Conservation (phyloP, 2,113 vertebrate species). For the Pluvianellus socialis region DNA sequence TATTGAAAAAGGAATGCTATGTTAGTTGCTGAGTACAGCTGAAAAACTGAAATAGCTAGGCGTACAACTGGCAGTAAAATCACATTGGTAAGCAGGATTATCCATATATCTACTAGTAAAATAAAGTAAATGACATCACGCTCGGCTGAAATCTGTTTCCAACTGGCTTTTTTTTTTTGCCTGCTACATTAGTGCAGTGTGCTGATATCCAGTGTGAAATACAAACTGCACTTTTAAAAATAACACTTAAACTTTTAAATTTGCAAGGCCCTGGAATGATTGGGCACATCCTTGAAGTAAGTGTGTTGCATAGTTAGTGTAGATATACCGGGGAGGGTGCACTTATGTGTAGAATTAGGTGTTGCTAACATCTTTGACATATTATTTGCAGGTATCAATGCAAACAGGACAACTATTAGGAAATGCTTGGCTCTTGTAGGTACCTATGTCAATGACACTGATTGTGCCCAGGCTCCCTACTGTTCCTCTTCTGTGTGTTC, state of each 20-base stretch:
- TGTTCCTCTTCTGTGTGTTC: neutral
- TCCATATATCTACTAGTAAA: constrained; percentile 32
- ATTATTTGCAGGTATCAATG: neutral
- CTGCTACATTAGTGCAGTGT: neutral
- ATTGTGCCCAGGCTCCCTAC: neutral
- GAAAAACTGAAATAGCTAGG: constrained; percentile 33
- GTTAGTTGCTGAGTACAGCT: constrained; percentile 34
- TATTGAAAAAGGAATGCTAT: neutral
- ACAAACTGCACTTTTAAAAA: neutral
- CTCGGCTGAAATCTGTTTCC: constrained; percentile 34
- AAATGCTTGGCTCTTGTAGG: neutral
- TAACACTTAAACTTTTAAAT: neutral
- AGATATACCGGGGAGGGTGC: neutral
- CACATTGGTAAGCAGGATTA: constrained; percentile 44
- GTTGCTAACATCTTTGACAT: neutral
- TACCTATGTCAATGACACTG: neutral
- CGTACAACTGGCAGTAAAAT: neutral
- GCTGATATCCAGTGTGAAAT: neutral
- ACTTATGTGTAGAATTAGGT: neutral
- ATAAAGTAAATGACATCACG: constrained; percentile 29
- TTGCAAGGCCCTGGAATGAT: neutral
- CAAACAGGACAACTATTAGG: neutral
- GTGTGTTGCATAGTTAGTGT: neutral
- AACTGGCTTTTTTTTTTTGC: constrained; percentile 40
- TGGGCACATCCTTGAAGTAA: neutral